Conservation (phyloP, 2,113 vertebrate species). For the Sorex fumeus region DNA sequence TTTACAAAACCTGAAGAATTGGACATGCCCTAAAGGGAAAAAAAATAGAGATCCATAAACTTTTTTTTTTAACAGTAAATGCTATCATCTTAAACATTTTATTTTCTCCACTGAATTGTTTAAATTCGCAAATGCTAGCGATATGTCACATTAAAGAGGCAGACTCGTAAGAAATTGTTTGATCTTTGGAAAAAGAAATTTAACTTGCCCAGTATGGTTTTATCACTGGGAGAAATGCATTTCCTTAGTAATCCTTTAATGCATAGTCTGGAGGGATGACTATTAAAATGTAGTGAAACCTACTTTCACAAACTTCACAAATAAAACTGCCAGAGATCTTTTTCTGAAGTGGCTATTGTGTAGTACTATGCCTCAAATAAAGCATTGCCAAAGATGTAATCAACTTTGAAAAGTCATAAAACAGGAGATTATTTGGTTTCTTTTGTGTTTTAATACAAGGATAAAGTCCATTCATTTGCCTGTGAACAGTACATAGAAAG, state of each 20-base stretch:
- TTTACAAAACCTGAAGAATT: conserved; percentile 58
- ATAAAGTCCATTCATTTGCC: conserved; percentile 78
- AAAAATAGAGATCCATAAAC: conserved; percentile 1
- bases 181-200: conserved; percentile 26
- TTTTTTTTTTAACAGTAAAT: conserved; percentile 51
- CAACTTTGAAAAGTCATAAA: conserved; percentile 81
- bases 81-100: conserved; percentile 40
- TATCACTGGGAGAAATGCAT: conserved; percentile 63
- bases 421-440: conserved; percentile 78
- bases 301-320: conserved; percentile 62
- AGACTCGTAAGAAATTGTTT: not conserved
- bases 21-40: conserved; percentile 45
- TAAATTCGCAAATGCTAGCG: conserved; percentile 12
- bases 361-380: conserved; percentile 56
- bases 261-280: conserved; percentile 61
- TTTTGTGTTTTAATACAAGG: conserved; percentile 75
- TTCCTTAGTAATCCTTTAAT: conserved; percentile 67
- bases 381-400: conserved; percentile 78
- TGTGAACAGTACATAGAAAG: conserved; percentile 67
- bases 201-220: not conserved
- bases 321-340: conserved; percentile 66
- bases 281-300: conserved; percentile 77
- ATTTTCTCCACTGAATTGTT: conserved; percentile 32
- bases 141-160: not conserved
- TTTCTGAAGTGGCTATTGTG: conserved; percentile 72